phyloP scores from a whole-genome alignment of 1,140 invertebrate species.

The Choristoneura fumiferana region DNA sequence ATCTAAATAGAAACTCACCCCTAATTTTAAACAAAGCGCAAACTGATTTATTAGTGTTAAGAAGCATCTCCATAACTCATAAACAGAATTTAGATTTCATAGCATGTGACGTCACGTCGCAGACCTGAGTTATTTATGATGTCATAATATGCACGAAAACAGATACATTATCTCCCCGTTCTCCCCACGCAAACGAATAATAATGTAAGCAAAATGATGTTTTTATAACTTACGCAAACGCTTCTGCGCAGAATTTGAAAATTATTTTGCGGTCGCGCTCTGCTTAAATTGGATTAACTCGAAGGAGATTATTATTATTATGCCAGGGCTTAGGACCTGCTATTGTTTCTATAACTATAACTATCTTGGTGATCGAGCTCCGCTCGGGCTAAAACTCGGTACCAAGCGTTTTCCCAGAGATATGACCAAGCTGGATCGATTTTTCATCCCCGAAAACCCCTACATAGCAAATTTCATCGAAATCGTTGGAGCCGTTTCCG shows the following conservation, averaged over 20 bases:
- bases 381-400: too few species aligned
- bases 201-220: slow-evolving; percentile 6
- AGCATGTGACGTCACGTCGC: slow-evolving; percentile 1
- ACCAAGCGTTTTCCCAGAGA: too few species aligned
- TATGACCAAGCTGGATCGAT: too few species aligned
- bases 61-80: slow-evolving; percentile 1
- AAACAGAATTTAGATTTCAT: slow-evolving; percentile 15
- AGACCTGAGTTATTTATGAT: slow-evolving; percentile 15
- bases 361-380: too few species aligned
- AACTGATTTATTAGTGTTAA: slow-evolving; percentile 4
- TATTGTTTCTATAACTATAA: too few species aligned
- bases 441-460: too few species aligned
- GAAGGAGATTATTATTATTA: background rate
- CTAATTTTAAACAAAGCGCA: background rate
- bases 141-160: slow-evolving; percentile 19
- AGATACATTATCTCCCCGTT: slow-evolving; percentile 16
- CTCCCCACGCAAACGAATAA: slow-evolving; percentile 15
- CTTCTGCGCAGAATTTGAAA: background rate
- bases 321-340: too few species aligned
- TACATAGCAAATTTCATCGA: too few species aligned
- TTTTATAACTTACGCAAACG: slow-evolving; percentile 1
- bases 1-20: too few species aligned
- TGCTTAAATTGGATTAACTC: background rate
- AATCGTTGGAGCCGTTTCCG: too few species aligned
- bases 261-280: background rate